Base-by-base conservation (phyloP, 2,797 vertebrate species). In the Anableps anableps region DNA sequence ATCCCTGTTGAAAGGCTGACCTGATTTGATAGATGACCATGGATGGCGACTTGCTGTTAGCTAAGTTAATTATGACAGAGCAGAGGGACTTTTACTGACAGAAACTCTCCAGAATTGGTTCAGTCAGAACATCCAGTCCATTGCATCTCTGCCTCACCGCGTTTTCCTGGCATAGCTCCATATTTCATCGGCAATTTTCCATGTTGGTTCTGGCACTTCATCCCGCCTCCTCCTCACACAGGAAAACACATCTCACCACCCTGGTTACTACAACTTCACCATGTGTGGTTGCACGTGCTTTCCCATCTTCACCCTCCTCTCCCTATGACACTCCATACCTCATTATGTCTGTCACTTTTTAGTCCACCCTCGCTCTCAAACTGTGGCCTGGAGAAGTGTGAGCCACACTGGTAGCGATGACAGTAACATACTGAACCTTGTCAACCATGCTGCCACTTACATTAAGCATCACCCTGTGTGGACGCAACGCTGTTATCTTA, bases 141-240 rank as follows among this genome's bases (percentile, higher is more conserved):
- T 45, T 8, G 16, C 75, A 47, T 55, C 64, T 79, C 81, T 80
- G 79, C 29, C 73, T 86, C 34, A 3, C 73, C 1, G 77, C 83
- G 79, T 86, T 51, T 82, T 81, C 60, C 58, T 92, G 87, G 90
- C 83, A 2, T 38, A 14, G 1, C 68, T 75, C 84, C 87, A 88
- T 77, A 85, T 50, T 78, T 85, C 80, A 81, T 62, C 88, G 89
- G 91, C 72, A 75, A 45, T 31, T 83, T 58, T 89, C 84, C 90
- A 90, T 80, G 64, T 87, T 83, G 58, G 21, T 68, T 83, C 81
- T 53, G 72, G 72, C 83, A 78, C 80, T 75, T 86, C 45, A 64
- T 55, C 34, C 78, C 55, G 0, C 51, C 80, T 7, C 75, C 29
- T 45, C 19, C 64, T 74, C 38, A 53, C 77, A 77, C 75, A 75